Conservation (phyloP, 2,113 vertebrate species). For the Maccullochella peelii region DNA sequence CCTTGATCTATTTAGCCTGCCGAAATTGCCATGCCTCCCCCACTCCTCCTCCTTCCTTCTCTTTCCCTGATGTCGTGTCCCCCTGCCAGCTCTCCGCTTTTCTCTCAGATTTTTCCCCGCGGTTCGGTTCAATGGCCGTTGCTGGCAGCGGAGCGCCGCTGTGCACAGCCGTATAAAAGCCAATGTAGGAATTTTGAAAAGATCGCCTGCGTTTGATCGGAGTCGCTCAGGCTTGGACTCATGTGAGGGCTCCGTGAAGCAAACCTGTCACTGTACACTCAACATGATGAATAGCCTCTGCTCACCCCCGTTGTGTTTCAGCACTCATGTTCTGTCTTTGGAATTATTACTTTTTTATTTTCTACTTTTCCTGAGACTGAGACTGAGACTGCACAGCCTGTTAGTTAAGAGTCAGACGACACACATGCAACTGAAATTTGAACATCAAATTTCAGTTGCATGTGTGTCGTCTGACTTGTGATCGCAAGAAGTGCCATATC, state of each 20-base stretch:
- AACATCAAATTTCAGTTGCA: not conserved
- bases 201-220: slow-evolving; percentile 69
- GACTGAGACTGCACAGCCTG: not conserved
- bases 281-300: slow-evolving; percentile 50
- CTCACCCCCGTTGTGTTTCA: slow-evolving; percentile 14
- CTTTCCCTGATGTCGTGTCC: slow-evolving; percentile 12
- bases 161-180: slow-evolving; percentile 65
- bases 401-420: too few species aligned
- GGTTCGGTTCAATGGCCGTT: slow-evolving; percentile 68
- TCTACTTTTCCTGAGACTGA: slow-evolving; percentile 24
- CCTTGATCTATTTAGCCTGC: slow-evolving; percentile 78
- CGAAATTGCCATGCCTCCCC: slow-evolving; percentile 73
- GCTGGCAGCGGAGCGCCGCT: slow-evolving; percentile 39
- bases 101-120: slow-evolving; percentile 47
- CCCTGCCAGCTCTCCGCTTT: slow-evolving; percentile 50
- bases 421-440: too few species aligned
- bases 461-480: slow-evolving; percentile 1
- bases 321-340: slow-evolving; percentile 8
- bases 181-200: slow-evolving; percentile 80
- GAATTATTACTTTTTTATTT: slow-evolving; percentile 35
- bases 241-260: slow-evolving; percentile 51
- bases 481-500: not conserved
- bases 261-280: slow-evolving; percentile 43
- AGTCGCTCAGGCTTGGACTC: slow-evolving; percentile 76
- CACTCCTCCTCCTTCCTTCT: not conserved